Percentiles rank a stretch among this genome's conserved stretches.
Evolutionary conservation across 2,113 vertebrate genomes (phyloP).

Genomic region (Pseudolaguvia tuberculata): DNA sequence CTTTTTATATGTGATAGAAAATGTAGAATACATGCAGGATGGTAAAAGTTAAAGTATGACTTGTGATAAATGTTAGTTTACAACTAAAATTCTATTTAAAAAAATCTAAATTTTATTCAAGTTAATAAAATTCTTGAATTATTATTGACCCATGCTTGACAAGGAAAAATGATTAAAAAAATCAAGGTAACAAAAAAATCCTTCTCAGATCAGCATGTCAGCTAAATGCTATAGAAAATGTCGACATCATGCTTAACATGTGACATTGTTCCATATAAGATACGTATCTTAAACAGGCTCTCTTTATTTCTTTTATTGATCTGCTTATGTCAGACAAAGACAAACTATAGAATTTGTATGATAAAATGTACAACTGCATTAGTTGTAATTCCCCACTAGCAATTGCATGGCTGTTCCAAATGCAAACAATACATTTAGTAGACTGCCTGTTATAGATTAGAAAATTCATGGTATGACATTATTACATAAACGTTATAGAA

Average conservation of each 20-base stretch:
- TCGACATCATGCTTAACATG: constrained; percentile 10
- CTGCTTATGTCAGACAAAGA: constrained; percentile 24
- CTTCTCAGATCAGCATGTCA: constrained; percentile 55
- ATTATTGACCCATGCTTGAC: neutral
- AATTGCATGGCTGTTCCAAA: constrained; percentile 41
- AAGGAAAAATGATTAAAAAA: constrained; percentile 3
- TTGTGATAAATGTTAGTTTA: constrained; percentile 71
- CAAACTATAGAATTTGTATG: neutral
- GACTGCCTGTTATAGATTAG: constrained; percentile 17
- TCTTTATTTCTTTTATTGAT: neutral
- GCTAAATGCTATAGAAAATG: constrained; percentile 33
- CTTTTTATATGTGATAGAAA: constrained; percentile 52
- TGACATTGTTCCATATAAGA: neutral
- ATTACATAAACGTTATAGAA: neutral
- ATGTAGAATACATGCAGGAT: constrained; percentile 68
- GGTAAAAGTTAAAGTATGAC: constrained; percentile 61
- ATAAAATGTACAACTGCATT: constrained; percentile 29
- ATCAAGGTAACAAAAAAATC: constrained; percentile 24
- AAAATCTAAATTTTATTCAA: neutral
- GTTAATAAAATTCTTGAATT: neutral
- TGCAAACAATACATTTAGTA: constrained; percentile 28
- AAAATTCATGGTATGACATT: constrained; percentile 4
- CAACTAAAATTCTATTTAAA: constrained; percentile 42
- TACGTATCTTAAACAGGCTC: neutral
- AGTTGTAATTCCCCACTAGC: constrained; percentile 50